Percentiles rank a stretch among this genome's conserved stretches.
Conservation (phyloP, 2,888 invertebrate genomes). For the Julus scandinavius region DNA sequence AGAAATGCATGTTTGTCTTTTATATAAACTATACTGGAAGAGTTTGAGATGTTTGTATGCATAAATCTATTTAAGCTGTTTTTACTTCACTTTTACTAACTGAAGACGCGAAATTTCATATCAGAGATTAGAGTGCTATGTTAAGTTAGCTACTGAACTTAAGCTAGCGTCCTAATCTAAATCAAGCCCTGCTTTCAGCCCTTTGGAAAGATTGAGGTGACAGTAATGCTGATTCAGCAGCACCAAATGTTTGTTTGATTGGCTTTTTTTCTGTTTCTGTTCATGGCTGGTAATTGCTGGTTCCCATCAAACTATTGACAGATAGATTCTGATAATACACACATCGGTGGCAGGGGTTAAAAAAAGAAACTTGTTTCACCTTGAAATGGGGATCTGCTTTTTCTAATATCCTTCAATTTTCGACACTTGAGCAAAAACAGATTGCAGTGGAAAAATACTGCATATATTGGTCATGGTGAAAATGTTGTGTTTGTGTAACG, state of each 20-base stretch:
- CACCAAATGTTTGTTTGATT: neutral
- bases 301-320: neutral
- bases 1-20: neutral
- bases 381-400: neutral
- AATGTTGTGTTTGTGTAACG: neutral
- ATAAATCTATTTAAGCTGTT: neutral
- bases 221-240: conserved; percentile 1
- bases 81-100: neutral
- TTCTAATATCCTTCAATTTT: neutral
- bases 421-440: neutral
- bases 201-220: neutral
- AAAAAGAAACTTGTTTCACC: neutral
- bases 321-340: neutral
- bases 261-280: neutral
- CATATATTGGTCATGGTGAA: neutral
- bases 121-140: neutral
- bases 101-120: neutral
- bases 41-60: too few relatives aligned
- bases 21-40: neutral
- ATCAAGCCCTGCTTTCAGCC: neutral
- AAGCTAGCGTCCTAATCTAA: neutral
- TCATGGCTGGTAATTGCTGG: neutral
- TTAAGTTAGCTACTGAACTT: neutral
- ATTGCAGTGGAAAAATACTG: too few relatives aligned
- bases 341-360: neutral